Evolutionary conservation across 2,797 vertebrate species (phyloP), one percentile per base, ranked within the genome.

Genomic region (Phrynocephalus vlangalii): DNA sequence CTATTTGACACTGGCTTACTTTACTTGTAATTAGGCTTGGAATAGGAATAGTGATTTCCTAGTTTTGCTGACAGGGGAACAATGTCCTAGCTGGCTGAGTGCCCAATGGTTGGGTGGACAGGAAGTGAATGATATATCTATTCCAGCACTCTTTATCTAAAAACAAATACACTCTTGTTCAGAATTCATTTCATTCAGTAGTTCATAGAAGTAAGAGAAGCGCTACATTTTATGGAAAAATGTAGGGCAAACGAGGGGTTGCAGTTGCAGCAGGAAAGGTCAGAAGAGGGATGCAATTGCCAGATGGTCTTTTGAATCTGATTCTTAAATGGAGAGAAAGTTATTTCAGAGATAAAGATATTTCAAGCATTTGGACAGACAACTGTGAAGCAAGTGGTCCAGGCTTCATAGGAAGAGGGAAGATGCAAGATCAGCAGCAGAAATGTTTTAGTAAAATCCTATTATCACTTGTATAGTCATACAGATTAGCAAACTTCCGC

Each of bases 151-250:
- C n/a, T 30, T 38, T 71, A n/a, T 89, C 90, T 92, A 85, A 3
- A 89, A 92, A 75, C 90, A 6, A 22, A 66, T 90, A 88, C 86
- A 20, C 86, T 91, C 71, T 86, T 82, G 33, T 52, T 88, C 33
- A 71, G 6, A 90, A 85, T 92, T 84, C 79, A 9, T 85, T 76
- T 67, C 24, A 44, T 16, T 86, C 48, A 89, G 48, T 56, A 60
- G 68, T 88, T 87, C 89, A 16, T 13, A 83, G 86, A 30, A 75
- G 50, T 28, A 24, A 38, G 1, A 66, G 52, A 73, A 30, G 6
- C 13, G 20, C n/a, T 11, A 11, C 52, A 52, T 85, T 85, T 78
- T 26, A 63, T 48, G 50, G 71, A 15, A 30, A 70, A 72, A 52
- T 2, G 16, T 52, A 56, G 60, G 3, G 2, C 33, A n/a, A 67